Percentiles rank a stretch among this genome's conserved stretches.
Evolutionary conservation across 2,113 vertebrate genomes (phyloP).

Genomic region (Petrocephalus microphthalmus): DNA sequence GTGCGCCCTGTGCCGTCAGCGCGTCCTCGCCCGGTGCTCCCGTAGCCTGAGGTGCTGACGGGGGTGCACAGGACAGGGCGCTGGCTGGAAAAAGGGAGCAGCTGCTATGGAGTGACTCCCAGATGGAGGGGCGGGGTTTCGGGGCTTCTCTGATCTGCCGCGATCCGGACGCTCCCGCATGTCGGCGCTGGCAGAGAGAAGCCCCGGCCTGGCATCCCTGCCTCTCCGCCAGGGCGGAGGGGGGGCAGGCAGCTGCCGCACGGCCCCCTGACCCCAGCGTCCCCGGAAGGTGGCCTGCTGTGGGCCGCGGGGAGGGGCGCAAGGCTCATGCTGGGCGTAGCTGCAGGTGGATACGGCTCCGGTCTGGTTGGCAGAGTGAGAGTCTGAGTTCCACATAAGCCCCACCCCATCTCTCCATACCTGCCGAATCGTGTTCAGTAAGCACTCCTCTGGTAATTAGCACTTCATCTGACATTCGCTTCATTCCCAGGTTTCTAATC

Average conservation of each 20-base stretch:
- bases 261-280: not conserved
- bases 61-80: not conserved
- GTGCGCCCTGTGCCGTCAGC: not conserved
- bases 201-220: not conserved
- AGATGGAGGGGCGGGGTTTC: not conserved
- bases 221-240: not conserved
- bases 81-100: not conserved
- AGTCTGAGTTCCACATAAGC: not conserved
- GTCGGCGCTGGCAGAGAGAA: not conserved
- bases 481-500: not conserved
- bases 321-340: not conserved
- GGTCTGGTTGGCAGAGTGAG: not conserved
- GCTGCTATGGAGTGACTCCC: not conserved
- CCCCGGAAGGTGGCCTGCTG: not conserved
- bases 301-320: not conserved
- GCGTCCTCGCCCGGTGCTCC: not conserved
- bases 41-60: not conserved
- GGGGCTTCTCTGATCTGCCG: not conserved
- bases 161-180: not conserved
- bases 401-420: not conserved
- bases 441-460: not conserved
- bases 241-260: not conserved
- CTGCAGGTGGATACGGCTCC: not conserved
- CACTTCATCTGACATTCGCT: not conserved
- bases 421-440: not conserved